Conservation (phyloP, 2,797 vertebrate species). For the Sternotherus odoratus region DNA sequence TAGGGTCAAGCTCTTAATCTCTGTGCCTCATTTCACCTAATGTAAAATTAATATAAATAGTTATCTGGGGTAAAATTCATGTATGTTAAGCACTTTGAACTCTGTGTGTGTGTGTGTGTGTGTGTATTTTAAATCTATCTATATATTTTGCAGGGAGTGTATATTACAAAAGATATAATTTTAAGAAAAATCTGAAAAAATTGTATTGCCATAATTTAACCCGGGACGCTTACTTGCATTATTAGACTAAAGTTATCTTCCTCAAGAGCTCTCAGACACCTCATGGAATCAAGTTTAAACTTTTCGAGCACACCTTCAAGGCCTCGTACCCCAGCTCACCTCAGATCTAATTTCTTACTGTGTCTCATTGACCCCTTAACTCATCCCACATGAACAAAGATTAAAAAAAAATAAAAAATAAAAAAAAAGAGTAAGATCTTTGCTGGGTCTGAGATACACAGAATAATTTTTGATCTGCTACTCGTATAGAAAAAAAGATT, state of each 20-base stretch:
- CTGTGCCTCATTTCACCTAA: background rate
- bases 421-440: background rate
- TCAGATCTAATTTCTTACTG: background rate
- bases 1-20: background rate
- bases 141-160: background rate
- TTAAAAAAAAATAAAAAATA: background rate
- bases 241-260: background rate
- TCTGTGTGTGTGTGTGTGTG: background rate
- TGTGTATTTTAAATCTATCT: too few relatives aligned
- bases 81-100: background rate
- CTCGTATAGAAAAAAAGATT: fast-evolving
- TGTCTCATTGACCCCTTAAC: background rate
- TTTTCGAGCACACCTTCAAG: background rate
- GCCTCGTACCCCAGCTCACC: background rate
- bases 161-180: background rate
- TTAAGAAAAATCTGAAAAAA: background rate
- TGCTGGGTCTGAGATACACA: background rate
- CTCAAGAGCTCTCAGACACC: background rate
- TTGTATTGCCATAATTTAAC: background rate
- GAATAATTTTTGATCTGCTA: background rate
- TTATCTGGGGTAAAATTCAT: background rate
- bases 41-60: background rate
- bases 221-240: background rate
- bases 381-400: background rate
- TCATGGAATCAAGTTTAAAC: background rate